Evolutionary conservation across 2,113 vertebrate species (phyloP), one percentile per base, ranked within the genome.

Genomic region (Mormyrus lacerda): DNA sequence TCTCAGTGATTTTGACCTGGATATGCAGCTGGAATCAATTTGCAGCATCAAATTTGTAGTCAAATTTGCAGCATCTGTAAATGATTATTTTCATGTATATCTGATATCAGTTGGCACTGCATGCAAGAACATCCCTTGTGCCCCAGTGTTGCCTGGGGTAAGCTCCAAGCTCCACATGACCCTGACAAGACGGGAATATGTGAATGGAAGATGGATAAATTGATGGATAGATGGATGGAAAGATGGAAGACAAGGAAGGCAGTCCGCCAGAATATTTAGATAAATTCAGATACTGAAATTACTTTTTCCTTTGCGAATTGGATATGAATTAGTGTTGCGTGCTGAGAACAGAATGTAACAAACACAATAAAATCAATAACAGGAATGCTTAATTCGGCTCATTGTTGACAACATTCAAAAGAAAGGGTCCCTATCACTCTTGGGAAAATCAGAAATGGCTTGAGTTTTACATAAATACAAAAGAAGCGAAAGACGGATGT

Each of bases 381-480:
- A 76, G 11, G 31, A 19, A 42, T 8, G 31, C 5, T 79, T 19
- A n/a, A 8, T 39, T 42, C 17, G 35, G 73, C 35, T 79, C 73
- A 17, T 17, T 42, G 73, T 79, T 79, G 73, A 35, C 31, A 79
- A 19, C 73, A 19, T 79, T 42, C 35, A 42, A 79, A 42, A 42
- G 73, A 79, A 42, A 2, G 35, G 35, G 35, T 79, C 17, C 35
- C 73, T 42, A 42, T 42, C 35, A 42, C 35, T 79, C 73, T 79
- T 79, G 73, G 73, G 73, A 79, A 79, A 79, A 42, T 15, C 73
- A 79, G 73, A 42, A 79, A 17, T 42, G 31, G 31, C 35, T 31
- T 19, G 31, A 42, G 73, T 79, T 79, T 79, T 79, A 79, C 73
- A 79, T 79, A 79, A 79, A 79, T 19, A 79, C 73, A 79, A 79